Evolutionary conservation across 2,113 vertebrate genomes (phyloP), one percentile per base, ranked within the genome.

Genomic region (Herpailurus yagouaroundi): DNA sequence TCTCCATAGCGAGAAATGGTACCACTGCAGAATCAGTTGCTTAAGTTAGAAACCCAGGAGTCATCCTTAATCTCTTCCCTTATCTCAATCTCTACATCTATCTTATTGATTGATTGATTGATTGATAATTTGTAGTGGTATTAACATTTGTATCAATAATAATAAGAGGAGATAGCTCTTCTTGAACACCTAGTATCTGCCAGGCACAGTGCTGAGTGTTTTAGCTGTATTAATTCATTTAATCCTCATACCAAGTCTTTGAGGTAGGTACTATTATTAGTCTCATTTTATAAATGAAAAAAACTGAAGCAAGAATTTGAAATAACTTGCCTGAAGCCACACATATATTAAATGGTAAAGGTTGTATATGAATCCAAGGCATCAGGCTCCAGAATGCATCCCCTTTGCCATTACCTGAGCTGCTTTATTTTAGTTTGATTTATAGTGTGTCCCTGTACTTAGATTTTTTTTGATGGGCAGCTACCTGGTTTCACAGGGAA

Each of bases 301-400:
- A 89, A 81, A 23, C 36, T 81, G 31, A 91, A 71, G 12, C 3
- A 64, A 89, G 16, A 69, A 81, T 14, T 52, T 45, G 15, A 95
- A 95, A 84, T 63, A 89, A 93, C 4, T 50, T 89, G 2, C 41
- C 66, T 41, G 29, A 96, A 86, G 10, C 25, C 52, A 89, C 57
- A 29, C 2, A 76, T 63, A 18, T 95, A 52, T 68, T 85, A 95
- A 94, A 89, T 91, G 18, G 3, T 81, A 95, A 97, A 91, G 3
- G 15, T 6, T 77, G 4, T 11, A 60, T 90, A 45, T 96, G 73
- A 92, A 73, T 87, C 38, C 3, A 96, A 92, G n/a, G 27, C 23
- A 60, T 41, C 16, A 27, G 41, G 27, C 10, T 86, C 8, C 16
- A 94, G n/a, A 89, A 13, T 12, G 16, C 68, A 89, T 55, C 18